phyloP scores from a whole-genome alignment of 2,797 vertebrate genomes.

The Etheostoma nigrum region DNA sequence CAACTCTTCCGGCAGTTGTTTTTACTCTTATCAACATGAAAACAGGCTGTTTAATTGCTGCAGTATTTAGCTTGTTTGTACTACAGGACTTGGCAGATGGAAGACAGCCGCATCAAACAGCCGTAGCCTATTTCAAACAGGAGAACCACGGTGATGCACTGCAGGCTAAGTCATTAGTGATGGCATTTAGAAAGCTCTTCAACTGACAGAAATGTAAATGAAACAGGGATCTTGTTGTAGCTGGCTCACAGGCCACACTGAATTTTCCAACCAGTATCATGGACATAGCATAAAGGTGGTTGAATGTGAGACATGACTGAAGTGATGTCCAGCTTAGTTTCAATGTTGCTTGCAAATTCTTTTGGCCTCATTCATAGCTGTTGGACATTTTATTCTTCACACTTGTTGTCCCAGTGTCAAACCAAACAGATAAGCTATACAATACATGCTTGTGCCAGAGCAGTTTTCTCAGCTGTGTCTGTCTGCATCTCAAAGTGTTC shows the following conservation, averaged over 20 bases:
- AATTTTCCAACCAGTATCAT: slow-evolving; percentile 15
- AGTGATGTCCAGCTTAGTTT: slow-evolving; percentile 4
- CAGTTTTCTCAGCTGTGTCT: slow-evolving; percentile 50
- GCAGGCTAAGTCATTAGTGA: slow-evolving; percentile 71
- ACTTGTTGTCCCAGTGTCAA: slow-evolving; percentile 19
- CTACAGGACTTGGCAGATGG: slow-evolving; percentile 66
- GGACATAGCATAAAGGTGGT: neutral
- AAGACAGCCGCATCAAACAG: slow-evolving; percentile 56
- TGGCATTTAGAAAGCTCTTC: slow-evolving; percentile 72
- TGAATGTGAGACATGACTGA: neutral
- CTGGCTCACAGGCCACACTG: slow-evolving; percentile 24
- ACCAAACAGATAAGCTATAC: slow-evolving; percentile 37
- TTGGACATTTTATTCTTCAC: slow-evolving; percentile 17
- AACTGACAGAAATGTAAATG: slow-evolving; percentile 72
- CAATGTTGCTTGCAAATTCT: slow-evolving; percentile 4
- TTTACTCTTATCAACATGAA: slow-evolving; percentile 45
- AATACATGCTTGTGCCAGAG: slow-evolving; percentile 53
- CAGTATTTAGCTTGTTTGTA: slow-evolving; percentile 56
- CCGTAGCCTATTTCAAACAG: slow-evolving; percentile 60
- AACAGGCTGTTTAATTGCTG: slow-evolving; percentile 54
- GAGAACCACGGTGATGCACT: slow-evolving; percentile 56
- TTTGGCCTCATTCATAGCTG: slow-evolving; percentile 8
- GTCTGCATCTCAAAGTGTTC: slow-evolving; percentile 69
- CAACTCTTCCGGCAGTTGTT: slow-evolving; percentile 39
- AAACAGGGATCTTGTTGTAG: slow-evolving; percentile 49